phyloP scores from a whole-genome alignment of 2,113 vertebrate genomes.

The Corythoichthys intestinalis region DNA sequence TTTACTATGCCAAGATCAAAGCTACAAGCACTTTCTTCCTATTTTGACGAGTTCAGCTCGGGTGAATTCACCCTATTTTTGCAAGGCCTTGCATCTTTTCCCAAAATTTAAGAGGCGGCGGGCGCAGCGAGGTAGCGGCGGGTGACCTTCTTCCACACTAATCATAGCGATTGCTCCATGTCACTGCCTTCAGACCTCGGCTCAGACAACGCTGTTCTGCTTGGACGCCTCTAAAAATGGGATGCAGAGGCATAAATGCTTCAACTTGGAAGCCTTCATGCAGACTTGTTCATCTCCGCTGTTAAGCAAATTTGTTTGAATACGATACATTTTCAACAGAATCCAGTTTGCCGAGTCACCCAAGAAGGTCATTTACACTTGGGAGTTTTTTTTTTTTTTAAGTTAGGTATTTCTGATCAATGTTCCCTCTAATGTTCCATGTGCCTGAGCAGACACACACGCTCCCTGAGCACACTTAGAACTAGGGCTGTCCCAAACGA shows the following conservation, averaged over 20 bases:
- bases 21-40: neutral
- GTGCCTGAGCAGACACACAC: too few species aligned
- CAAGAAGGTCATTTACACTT: too few species aligned
- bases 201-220: conserved; percentile 18
- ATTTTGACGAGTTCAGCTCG: neutral
- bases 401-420: too few species aligned
- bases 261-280: neutral
- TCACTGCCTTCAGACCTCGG: conserved; percentile 35
- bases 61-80: neutral
- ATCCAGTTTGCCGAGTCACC: too few species aligned
- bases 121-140: conserved; percentile 19
- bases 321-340: too few species aligned
- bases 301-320: too few species aligned
- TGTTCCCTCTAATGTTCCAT: too few species aligned
- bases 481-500: too few species aligned
- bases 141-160: conserved; percentile 13
- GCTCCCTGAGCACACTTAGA: too few species aligned
- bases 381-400: too few species aligned
- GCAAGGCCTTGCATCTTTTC: neutral
- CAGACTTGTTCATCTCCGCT: too few species aligned
- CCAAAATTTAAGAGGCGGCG: neutral
- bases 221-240: conserved; percentile 27
- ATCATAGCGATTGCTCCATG: conserved; percentile 13
- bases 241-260: neutral
- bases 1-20: neutral